Conservation (phyloP, 30 jellyfish, hydroid and myxozoan genomes). For the Aurelia coerulea region DNA sequence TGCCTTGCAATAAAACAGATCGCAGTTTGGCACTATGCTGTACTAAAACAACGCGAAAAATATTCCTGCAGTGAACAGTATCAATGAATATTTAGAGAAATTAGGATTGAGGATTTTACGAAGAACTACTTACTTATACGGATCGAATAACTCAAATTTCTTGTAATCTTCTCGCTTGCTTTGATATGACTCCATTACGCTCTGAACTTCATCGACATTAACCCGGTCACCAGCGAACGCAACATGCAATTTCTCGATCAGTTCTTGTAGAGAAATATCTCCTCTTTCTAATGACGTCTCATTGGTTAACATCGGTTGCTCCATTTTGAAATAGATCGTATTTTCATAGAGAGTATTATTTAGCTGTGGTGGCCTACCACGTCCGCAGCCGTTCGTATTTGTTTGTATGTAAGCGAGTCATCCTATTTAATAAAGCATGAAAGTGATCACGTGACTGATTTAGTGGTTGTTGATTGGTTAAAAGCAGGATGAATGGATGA, state of each 20-base stretch:
- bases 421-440: too few species aligned
- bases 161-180: conserved; percentile 81
- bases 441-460: too few species aligned
- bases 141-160: conserved; percentile 84
- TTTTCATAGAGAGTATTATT: too few species aligned
- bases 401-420: too few species aligned
- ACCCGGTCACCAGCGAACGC: conserved; percentile 76
- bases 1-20: too few species aligned
- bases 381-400: too few species aligned
- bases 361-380: too few species aligned
- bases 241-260: conserved; percentile 79
- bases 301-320: not conserved
- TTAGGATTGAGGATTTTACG: not conserved
- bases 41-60: too few species aligned
- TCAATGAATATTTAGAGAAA: not conserved
- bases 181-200: conserved; percentile 65
- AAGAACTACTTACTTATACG: conserved; percentile 69
- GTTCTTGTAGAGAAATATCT: conserved; percentile 54
- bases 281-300: not conserved
- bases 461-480: not conserved
- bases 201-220: conserved; percentile 90
- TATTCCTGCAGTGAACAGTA: too few species aligned
- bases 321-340: conserved; percentile 1
- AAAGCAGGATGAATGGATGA: not conserved
- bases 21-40: too few species aligned